Percentiles rank a stretch among this genome's conserved stretches.
These are phyloP conservation scores for Anser brachyrhynchus DNA, from an alignment of 2,113 vertebrate species.

Conservation along the genomic window DNA sequence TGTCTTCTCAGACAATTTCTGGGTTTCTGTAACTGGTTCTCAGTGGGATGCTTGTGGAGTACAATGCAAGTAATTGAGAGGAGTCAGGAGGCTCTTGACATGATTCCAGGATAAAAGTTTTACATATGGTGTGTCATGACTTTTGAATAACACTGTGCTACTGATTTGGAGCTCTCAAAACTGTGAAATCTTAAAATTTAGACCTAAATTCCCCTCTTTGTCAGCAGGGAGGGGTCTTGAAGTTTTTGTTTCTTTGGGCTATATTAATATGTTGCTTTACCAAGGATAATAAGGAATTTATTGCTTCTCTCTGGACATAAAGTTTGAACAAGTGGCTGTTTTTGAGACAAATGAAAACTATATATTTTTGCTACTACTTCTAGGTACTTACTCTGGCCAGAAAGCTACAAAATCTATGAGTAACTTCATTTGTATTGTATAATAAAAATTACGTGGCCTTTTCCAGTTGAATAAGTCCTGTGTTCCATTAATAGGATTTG, in stretches of 20 bases:
- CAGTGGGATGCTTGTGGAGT: not conserved
- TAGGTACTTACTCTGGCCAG: not conserved
- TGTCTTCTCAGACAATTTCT: not conserved
- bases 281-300: not conserved
- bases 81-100: not conserved
- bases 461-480: not conserved
- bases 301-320: not conserved
- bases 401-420: not conserved
- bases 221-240: not conserved
- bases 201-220: not conserved
- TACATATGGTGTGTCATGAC: not conserved
- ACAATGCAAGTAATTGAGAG: fast-evolving
- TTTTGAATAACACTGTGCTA: not conserved
- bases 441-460: not conserved
- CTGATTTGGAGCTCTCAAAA: not conserved
- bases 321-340: not conserved
- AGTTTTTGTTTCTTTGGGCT: not conserved
- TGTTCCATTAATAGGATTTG: not conserved
- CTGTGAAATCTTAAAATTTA: not conserved
- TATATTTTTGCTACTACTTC: not conserved
- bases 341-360: not conserved
- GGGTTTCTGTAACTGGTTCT: not conserved
- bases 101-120: not conserved
- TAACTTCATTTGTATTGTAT: not conserved
- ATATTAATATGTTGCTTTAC: not conserved